These are phyloP conservation scores for Malthinus seriepunctatus DNA, from an alignment of 2,888 invertebrate genomes.

Conservation along the genomic window DNA sequence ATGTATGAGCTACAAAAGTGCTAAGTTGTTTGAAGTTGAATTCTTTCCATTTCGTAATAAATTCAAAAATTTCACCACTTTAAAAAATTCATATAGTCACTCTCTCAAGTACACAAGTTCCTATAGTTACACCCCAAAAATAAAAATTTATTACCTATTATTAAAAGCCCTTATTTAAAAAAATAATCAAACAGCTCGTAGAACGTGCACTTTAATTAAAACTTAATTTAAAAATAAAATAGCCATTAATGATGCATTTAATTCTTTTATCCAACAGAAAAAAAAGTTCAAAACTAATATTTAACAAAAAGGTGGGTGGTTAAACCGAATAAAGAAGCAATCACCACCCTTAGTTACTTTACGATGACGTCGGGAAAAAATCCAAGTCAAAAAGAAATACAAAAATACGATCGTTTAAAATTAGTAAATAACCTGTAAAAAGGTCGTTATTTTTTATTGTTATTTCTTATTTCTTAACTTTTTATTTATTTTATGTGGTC, in stretches of 20 bases:
- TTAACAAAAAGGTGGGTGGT: slow-evolving; percentile 14
- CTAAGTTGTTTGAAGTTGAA: too few species aligned
- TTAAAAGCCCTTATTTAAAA: background rate
- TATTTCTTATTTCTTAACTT: slow-evolving; percentile 25
- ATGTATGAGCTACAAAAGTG: too few species aligned
- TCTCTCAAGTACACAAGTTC: too few species aligned
- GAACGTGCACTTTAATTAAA: too few species aligned
- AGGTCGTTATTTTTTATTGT: slow-evolving; percentile 34
- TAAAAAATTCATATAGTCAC: too few species aligned
- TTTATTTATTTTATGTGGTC: slow-evolving; percentile 31
- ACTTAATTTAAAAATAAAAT: background rate
- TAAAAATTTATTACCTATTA: slow-evolving; percentile 9
- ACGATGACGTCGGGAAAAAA: slow-evolving; percentile 29
- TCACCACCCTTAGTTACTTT: slow-evolving; percentile 25
- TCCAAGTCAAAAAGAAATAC: slow-evolving; percentile 21
- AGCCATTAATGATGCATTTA: background rate
- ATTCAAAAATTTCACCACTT: too few species aligned
- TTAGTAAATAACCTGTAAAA: slow-evolving; percentile 28
- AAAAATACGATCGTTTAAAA: slow-evolving; percentile 21
- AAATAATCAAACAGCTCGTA: too few species aligned
- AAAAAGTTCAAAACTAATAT: slow-evolving; percentile 13
- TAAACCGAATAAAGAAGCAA: slow-evolving; percentile 17
- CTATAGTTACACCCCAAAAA: background rate
- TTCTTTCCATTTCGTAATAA: too few species aligned
- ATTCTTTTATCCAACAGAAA: background rate